A percentile compares a stretch with the other conserved stretches of the same genome.
Conservation (phyloP, 2,113 vertebrate species). For the Xerus inauris region DNA sequence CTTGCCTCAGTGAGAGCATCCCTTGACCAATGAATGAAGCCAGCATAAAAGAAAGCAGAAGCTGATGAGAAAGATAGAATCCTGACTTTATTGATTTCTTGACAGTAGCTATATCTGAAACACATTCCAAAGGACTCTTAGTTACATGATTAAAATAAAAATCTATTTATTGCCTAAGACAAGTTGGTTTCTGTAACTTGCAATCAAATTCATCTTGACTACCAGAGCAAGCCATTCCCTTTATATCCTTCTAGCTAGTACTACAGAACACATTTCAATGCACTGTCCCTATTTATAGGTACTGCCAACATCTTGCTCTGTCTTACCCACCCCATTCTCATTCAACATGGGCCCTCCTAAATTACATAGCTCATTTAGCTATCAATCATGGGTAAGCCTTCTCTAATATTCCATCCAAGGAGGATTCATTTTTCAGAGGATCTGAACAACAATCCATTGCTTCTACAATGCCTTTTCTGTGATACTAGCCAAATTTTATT, state of each 20-base stretch:
- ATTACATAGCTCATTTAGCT: background rate
- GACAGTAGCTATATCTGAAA: background rate
- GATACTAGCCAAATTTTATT: background rate
- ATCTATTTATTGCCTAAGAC: background rate
- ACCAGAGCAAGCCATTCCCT: background rate
- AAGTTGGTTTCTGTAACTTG: background rate
- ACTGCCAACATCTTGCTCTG: background rate
- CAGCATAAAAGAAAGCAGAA: background rate
- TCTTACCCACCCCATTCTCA: background rate
- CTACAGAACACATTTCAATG: background rate
- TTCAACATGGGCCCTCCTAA: background rate
- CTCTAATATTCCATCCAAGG: background rate
- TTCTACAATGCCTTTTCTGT: background rate
- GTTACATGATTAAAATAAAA: background rate
- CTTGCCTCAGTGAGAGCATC: fast-evolving
- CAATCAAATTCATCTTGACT: background rate
- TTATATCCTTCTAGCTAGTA: background rate
- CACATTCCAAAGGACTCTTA: background rate
- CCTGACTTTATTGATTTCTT: background rate
- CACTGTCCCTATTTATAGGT: background rate
- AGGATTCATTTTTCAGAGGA: background rate
- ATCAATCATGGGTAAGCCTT: background rate
- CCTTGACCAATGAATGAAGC: background rate
- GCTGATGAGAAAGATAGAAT: background rate
- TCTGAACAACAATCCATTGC: background rate